phyloP scores from a whole-genome alignment of 2,113 vertebrate genomes.

The Psettodes erumei region DNA sequence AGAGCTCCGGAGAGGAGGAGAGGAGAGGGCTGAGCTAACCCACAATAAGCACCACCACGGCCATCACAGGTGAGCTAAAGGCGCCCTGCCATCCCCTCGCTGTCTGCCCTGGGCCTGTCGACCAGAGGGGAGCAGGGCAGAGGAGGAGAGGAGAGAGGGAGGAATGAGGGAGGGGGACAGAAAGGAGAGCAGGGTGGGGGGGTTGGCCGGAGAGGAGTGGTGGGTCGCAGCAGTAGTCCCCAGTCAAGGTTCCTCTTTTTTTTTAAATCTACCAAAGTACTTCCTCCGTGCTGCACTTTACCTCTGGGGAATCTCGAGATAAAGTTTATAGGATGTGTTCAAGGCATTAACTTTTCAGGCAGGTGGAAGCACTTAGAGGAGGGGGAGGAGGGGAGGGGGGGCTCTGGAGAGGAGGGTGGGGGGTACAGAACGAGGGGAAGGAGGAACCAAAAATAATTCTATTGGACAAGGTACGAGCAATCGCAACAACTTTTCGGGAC shows the following conservation, averaged over 20 bases:
- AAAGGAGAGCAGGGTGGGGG: conserved; percentile 74
- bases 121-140: conserved; percentile 77
- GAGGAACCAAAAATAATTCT: conserved; percentile 75
- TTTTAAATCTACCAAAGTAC: conserved; percentile 70
- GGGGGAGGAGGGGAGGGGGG: conserved; percentile 44
- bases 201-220: conserved; percentile 73
- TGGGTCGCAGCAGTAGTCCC: conserved; percentile 75
- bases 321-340: conserved; percentile 79
- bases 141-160: conserved; percentile 76
- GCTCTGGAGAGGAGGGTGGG: conserved; percentile 45
- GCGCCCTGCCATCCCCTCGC: conserved; percentile 71
- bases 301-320: conserved; percentile 68
- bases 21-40: conserved; percentile 84
- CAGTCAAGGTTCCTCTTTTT: conserved; percentile 78
- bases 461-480: conserved; percentile 65
- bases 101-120: conserved; percentile 81
- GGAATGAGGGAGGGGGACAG: conserved; percentile 78
- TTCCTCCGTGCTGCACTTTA: conserved; percentile 69
- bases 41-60: conserved; percentile 85
- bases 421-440: conserved; percentile 57
- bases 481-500: conserved; percentile 70
- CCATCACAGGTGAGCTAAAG: conserved; percentile 87
- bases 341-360: conserved; percentile 80
- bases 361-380: conserved; percentile 79
- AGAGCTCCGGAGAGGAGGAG: conserved; percentile 80